Evolutionary conservation across 2,888 invertebrate genomes (phyloP).

Genomic region (Epinotia brunnichana): DNA sequence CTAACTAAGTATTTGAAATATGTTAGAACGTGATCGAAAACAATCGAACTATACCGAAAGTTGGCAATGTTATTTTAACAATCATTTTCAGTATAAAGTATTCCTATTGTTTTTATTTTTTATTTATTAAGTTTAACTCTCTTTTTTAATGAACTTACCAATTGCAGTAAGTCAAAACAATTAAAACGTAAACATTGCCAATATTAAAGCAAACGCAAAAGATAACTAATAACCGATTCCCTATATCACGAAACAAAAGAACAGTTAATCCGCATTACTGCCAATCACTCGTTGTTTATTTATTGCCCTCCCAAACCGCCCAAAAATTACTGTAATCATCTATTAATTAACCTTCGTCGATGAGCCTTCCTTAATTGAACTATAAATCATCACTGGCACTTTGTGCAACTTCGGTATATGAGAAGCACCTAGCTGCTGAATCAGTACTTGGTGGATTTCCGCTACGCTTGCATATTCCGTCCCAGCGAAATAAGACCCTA

Average conservation of each 20-base stretch:
- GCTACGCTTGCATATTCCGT: conserved; percentile 68
- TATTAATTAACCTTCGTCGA: conserved; percentile 63
- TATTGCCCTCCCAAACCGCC: conserved; percentile 37
- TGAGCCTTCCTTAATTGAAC: conserved; percentile 74
- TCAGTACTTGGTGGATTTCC: conserved; percentile 73
- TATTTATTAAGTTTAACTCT: neutral
- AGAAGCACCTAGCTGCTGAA: conserved; percentile 74
- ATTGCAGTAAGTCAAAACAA: conserved; percentile 5
- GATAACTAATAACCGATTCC: conserved; percentile 19
- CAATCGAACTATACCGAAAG: neutral
- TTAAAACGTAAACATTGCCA: neutral
- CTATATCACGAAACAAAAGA: conserved; percentile 36
- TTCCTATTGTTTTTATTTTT: neutral
- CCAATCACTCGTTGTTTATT: conserved; percentile 43
- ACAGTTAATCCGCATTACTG: conserved; percentile 38
- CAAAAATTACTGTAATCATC: conserved; percentile 49
- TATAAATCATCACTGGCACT: conserved; percentile 75
- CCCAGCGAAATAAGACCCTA: conserved; percentile 52
- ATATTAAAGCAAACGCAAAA: conserved; percentile 17
- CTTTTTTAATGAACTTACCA: neutral
- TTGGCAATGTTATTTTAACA: no score
- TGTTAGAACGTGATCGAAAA: neutral
- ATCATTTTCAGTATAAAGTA: no score
- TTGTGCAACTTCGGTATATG: conserved; percentile 69
- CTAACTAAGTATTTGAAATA: conserved; percentile 12